Evolutionary conservation across 1,140 invertebrate genomes (phyloP), one percentile per base, ranked within the genome.

Genomic region (Achatina immaculata): DNA sequence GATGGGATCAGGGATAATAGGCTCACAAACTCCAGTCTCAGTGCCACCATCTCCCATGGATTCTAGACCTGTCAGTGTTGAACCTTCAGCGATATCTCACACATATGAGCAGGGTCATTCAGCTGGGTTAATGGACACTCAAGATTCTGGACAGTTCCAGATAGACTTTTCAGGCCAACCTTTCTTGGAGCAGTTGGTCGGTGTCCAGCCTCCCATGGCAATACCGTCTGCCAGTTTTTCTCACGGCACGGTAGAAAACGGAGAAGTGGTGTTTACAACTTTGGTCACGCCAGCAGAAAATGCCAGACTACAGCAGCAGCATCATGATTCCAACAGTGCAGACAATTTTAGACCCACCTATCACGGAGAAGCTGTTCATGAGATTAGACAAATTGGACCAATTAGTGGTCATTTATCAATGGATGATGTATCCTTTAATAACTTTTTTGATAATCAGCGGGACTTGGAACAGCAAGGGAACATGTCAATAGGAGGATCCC

Each of bases 101-200:
- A 34, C 19, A n/a, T 73, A 73, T 48, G 71, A 73, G 24, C 71
- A 43, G 40, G 71, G 42, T 28, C 71, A 73, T 31, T 14, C 7
- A 3, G 11, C 71, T 28, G 71, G 71, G 21, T 73, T 73, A 31
- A 73, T 73, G 48, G 71, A 73, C 28, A 19, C 71, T 9, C 76
- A 78, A 38, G 76, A 78, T 38, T n/a, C 48, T n/a, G 28, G 40
- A 42, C 78, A 80, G 6, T 80, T 80, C 48, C 78, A 80, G 36
- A 38, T 80, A 55, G 78, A 80, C 58, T 80, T 80, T 42, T n/a
- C 36, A 11, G 68, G 45, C 16, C 82, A 81, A 66, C 82, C 82
- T 43, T 83, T 81, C 75, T 58, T 83, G 78, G 82, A 83, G 51
- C 82, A 83, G 58, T 45, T 83, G 45, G 82, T 78, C 21, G 66